phyloP scores from a whole-genome alignment of 2,797 vertebrate genomes.

The Ctenosaura bakeri region DNA sequence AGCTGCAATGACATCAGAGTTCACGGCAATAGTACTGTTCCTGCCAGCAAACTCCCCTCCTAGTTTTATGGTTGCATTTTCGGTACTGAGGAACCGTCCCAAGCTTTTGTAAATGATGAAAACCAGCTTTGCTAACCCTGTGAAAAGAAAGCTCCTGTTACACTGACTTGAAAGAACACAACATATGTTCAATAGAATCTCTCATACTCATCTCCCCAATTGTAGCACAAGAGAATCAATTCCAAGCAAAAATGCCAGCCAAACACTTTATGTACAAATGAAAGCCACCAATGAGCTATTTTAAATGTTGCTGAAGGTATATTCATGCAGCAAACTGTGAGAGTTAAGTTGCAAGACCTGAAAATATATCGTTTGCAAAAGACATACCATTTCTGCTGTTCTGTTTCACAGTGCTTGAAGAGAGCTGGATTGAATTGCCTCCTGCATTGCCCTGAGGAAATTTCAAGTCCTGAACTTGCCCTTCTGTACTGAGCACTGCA shows the following conservation, averaged over 20 bases:
- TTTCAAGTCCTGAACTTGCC: slow-evolving; percentile 97
- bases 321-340: slow-evolving; percentile 21
- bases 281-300: slow-evolving; percentile 53
- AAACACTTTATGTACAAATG: not conserved
- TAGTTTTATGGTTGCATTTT: slow-evolving; percentile 95
- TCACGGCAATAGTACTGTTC: slow-evolving; percentile 94
- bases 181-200: not conserved
- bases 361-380: slow-evolving; percentile 43
- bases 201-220: not conserved
- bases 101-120: slow-evolving; percentile 98
- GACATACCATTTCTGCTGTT: slow-evolving; percentile 96
- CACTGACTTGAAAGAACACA: not conserved
- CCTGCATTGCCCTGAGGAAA: slow-evolving; percentile 95
- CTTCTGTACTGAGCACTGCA: slow-evolving; percentile 96
- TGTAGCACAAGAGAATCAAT: not conserved
- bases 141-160: slow-evolving; percentile 32
- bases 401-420: slow-evolving; percentile 97
- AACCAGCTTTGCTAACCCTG: slow-evolving; percentile 96
- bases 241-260: not conserved
- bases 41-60: slow-evolving; percentile 87
- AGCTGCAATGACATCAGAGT: slow-evolving; percentile 96
- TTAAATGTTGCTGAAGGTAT: slow-evolving; percentile 40
- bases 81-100: slow-evolving; percentile 96
- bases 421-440: slow-evolving; percentile 95
- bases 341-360: slow-evolving; percentile 19